phyloP scores from a whole-genome alignment of 2,888 invertebrate species.

The Cyclophora albipunctata region DNA sequence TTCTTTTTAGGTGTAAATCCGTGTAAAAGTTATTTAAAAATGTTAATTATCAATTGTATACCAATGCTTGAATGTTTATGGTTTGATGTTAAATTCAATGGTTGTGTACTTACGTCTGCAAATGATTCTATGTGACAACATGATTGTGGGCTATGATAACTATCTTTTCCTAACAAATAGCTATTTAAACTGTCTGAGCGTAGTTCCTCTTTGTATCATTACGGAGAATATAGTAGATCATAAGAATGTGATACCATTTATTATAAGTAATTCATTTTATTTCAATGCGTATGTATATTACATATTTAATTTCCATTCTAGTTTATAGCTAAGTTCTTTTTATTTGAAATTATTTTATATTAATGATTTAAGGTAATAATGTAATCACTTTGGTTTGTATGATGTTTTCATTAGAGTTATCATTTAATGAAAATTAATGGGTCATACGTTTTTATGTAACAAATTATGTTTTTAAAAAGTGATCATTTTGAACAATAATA shows the following conservation, averaged over 20 bases:
- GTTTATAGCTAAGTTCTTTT: constrained; percentile 51
- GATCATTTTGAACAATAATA: constrained; percentile 62
- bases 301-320: constrained; percentile 43
- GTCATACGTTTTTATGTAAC: constrained; percentile 3
- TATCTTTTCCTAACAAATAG: constrained; percentile 37
- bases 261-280: constrained; percentile 57
- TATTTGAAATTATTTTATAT: constrained; percentile 49
- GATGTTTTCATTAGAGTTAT: constrained; percentile 25
- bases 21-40: constrained; percentile 17
- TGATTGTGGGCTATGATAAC: constrained; percentile 33
- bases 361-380: constrained; percentile 32
- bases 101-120: constrained; percentile 68
- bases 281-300: constrained; percentile 45
- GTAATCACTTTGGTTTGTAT: constrained; percentile 29
- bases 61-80: constrained; percentile 1
- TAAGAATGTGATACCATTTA: constrained; percentile 74
- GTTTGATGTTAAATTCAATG: constrained; percentile 33
- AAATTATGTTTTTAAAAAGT: constrained; percentile 22
- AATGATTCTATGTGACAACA: constrained; percentile 18
- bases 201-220: constrained; percentile 66
- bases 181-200: constrained; percentile 47
- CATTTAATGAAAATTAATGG: constrained; percentile 4
- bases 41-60: neutral
- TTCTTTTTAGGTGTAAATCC: constrained; percentile 58
- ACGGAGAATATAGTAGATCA: constrained; percentile 45